Conservation (phyloP, 1,140 invertebrate species). For the Zaprionus ornatus region DNA sequence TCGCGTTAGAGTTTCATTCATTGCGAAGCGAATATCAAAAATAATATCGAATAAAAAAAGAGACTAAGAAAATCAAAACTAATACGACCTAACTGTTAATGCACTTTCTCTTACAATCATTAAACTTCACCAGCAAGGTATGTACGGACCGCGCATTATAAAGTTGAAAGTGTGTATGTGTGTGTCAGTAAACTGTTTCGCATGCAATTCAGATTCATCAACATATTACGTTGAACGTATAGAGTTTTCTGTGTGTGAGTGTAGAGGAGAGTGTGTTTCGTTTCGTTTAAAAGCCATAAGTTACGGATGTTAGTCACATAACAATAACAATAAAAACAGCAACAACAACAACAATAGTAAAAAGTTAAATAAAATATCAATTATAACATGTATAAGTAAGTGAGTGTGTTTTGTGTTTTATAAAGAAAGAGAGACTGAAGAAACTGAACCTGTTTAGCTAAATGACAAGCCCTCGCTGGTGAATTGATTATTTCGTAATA, state of each 20-base stretch:
- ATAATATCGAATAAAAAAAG: constrained; percentile 12
- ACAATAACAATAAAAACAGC: constrained; percentile 59
- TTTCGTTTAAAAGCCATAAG: constrained; percentile 33
- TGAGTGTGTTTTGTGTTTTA: constrained; percentile 4
- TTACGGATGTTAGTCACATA: constrained; percentile 59
- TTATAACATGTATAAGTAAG: constrained; percentile 53
- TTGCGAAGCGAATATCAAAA: constrained; percentile 18
- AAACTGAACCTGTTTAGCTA: constrained; percentile 95
- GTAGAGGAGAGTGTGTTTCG: background rate
- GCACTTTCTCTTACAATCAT: constrained; percentile 40
- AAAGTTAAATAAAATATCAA: constrained; percentile 40
- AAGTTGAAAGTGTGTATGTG: background rate
- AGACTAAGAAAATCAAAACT: constrained; percentile 17
- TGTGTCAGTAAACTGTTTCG: background rate
- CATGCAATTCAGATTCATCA: background rate
- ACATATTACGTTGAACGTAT: background rate
- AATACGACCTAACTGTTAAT: constrained; percentile 41
- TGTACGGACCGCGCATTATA: constrained; percentile 18
- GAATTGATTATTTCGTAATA: constrained; percentile 99
- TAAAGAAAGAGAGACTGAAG: constrained; percentile 28
- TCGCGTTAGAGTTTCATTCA: constrained; percentile 28
- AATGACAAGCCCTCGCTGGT: constrained; percentile 97
- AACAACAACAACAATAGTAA: constrained; percentile 50
- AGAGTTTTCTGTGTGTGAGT: constrained; percentile 4
- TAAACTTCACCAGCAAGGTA: constrained; percentile 52